Conservation (phyloP, 2,888 invertebrate species). For the Alitta virens region DNA sequence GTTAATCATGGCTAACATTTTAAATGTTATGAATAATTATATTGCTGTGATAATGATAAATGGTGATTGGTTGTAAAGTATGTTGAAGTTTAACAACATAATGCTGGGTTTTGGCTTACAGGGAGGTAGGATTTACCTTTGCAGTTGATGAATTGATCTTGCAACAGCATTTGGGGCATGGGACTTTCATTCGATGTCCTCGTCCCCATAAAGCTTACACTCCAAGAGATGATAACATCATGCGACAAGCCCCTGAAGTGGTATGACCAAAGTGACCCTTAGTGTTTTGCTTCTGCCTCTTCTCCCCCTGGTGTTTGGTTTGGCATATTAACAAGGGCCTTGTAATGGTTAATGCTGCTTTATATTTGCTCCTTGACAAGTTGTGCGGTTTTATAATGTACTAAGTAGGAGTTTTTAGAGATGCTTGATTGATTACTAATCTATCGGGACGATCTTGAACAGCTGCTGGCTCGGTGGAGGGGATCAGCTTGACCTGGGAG, state of each 20-base stretch:
- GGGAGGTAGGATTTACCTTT: conserved; percentile 12
- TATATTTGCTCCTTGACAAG: no score
- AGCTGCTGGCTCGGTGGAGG: no score
- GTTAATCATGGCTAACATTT: no score
- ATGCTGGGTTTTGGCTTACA: conserved; percentile 1
- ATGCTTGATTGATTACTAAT: no score
- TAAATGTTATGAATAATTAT: no score
- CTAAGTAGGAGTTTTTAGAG: no score
- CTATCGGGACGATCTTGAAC: no score
- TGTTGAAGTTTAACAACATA: no score
- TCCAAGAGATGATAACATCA: conserved; percentile 4
- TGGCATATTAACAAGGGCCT: neutral
- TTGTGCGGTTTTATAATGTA: no score
- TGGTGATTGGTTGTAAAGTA: no score
- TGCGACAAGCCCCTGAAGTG: conserved; percentile 18
- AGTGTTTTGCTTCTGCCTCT: neutral
- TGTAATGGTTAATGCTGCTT: neutral
- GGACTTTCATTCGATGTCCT: conserved; percentile 1
- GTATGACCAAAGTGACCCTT: conserved; percentile 3
- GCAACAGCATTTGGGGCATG: neutral
- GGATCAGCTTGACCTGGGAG: no score
- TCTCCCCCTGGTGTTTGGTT: neutral
- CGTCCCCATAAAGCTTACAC: neutral
- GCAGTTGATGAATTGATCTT: conserved; percentile 10
- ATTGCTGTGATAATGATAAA: no score